Conservation (phyloP, 2,888 invertebrate species). For the Asteroscopus sphinx region DNA sequence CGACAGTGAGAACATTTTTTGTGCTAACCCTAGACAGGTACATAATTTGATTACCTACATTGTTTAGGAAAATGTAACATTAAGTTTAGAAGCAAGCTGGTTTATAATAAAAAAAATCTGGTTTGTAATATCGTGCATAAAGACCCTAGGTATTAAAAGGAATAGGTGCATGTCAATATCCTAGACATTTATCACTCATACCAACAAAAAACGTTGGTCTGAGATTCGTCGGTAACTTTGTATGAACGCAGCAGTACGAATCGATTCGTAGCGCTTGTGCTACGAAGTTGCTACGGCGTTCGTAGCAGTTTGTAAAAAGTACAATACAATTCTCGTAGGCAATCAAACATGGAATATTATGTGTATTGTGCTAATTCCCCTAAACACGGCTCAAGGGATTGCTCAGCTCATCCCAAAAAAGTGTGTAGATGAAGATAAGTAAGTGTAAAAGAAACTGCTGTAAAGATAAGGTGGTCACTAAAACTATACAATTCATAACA, state of each 20-base stretch:
- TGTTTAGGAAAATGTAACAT: slow-evolving; percentile 28
- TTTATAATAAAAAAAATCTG: neutral
- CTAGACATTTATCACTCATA: slow-evolving; percentile 39
- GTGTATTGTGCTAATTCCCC: too few relatives aligned
- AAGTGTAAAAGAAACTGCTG: neutral
- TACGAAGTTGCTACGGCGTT: slow-evolving; percentile 77
- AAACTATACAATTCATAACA: slow-evolving; percentile 11
- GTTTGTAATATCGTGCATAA: neutral
- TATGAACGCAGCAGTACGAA: slow-evolving; percentile 36
- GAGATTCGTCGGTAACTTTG: too few relatives aligned
- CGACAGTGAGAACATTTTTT: slow-evolving; percentile 47
- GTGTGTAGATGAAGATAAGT: neutral
- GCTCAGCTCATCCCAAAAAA: too few relatives aligned
- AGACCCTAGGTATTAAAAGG: neutral
- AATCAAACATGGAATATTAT: slow-evolving; percentile 26
- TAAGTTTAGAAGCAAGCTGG: slow-evolving; percentile 3
- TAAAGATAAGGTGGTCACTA: neutral
- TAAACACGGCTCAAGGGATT: too few relatives aligned
- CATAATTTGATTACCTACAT: slow-evolving; percentile 20
- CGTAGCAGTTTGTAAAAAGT: slow-evolving; percentile 76
- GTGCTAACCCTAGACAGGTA: slow-evolving; percentile 31
- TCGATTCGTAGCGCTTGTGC: slow-evolving; percentile 76
- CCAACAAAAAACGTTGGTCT: too few relatives aligned
- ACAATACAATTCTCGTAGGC: slow-evolving; percentile 50
- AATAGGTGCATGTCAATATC: slow-evolving; percentile 4